Conservation (phyloP, 2,113 vertebrate species). For the Sturnus vulgaris region DNA sequence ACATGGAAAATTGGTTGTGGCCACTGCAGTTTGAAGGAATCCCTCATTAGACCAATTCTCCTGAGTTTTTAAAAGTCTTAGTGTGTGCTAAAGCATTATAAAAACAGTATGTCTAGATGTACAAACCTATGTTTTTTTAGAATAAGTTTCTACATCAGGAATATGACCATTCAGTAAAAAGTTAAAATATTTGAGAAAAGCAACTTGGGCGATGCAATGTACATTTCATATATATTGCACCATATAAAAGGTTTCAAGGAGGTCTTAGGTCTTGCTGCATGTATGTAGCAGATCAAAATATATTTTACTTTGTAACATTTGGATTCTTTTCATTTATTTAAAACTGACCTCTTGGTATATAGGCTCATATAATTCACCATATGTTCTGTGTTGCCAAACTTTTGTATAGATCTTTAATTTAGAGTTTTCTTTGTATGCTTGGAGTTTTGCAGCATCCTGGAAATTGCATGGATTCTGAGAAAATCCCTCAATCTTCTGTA, state of each 20-base stretch:
- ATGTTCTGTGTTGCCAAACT: not conserved
- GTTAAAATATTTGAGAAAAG: not conserved
- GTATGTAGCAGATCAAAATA: not conserved
- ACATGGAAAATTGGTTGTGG: not conserved
- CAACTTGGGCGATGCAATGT: fast-evolving
- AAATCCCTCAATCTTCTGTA: not conserved
- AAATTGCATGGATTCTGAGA: not conserved
- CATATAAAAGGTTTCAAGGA: fast-evolving
- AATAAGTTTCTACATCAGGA: not conserved
- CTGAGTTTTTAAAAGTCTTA: not conserved
- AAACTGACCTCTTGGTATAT: not conserved
- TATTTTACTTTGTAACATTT: not conserved
- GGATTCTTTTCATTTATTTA: not conserved
- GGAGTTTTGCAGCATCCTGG: not conserved
- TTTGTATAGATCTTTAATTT: not conserved
- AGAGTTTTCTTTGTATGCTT: not conserved
- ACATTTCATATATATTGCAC: not conserved
- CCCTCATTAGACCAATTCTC: not conserved
- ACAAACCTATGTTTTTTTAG: not conserved
- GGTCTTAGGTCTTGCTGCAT: not conserved
- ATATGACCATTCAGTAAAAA: not conserved
- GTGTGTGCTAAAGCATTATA: not conserved
- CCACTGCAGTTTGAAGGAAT: not conserved
- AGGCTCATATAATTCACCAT: not conserved
- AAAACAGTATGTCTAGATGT: not conserved